Evolutionary conservation across 2,797 vertebrate genomes (phyloP), one percentile per base, ranked within the genome.

Genomic region (Leucoraja ocellata): DNA sequence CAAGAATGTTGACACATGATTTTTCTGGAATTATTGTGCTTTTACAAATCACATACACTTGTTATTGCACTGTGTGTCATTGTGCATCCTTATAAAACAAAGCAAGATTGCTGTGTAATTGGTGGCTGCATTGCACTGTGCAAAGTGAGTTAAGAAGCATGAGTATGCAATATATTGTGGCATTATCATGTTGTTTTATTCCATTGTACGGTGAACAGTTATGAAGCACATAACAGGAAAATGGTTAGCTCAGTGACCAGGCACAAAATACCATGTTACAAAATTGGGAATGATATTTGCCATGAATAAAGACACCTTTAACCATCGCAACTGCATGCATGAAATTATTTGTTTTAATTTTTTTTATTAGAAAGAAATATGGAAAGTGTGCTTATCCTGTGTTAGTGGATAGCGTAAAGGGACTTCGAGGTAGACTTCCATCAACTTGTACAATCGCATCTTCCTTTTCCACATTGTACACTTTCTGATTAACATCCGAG

Each of bases 281-380:
- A 73, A 91, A 92, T 63, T 88, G 68, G 61, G 84, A 88, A 68
- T 88, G n/a, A 54, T 54, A 36, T 54, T 71, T 74, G 71, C 90
- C 74, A 39, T 92, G 71, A 92, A 92, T 54, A 74, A 92, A 92
- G 68, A 92, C 90, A 74, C 90, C 54, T 54, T 39, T 71, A 92
- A 92, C 90, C 90, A 92, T 92, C 90, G 46, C 90, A 92, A 76
- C 90, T 92, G 68, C 90, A 92, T 92, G 90, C 39, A 92, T 13
- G 90, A 92, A 92, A 76, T 71, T 54, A 39, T 76, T 92, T 76
- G 68, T 76, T 92, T 92, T 92, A 74, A 92, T 74, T 92, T 28
- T 90, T 90, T 91, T 92, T 92, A 92, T 92, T 92, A 92, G 90
- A 54, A 92, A 92, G 71, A 92, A 92, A 73, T 92, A 92, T 58